Evolutionary conservation across 2,888 invertebrate species (phyloP).

Genomic region (Leptinotarsa haldemani): DNA sequence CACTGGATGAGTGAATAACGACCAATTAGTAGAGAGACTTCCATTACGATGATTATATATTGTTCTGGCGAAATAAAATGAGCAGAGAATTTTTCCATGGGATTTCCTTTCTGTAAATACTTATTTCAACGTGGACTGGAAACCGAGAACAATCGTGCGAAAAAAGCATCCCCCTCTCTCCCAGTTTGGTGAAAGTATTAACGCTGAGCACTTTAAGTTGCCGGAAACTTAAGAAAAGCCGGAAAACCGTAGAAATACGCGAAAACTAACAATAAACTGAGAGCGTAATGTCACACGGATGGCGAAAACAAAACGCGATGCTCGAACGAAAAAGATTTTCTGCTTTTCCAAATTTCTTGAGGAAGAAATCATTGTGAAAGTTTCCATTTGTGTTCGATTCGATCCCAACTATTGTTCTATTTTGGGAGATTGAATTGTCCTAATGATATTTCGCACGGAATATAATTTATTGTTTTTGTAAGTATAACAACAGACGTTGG

Average conservation of each 20-base stretch:
- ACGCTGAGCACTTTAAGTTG: constrained; percentile 50
- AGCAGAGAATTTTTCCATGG: too few relatives aligned
- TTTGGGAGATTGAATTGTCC: background rate
- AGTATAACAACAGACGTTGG: background rate
- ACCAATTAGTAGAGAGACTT: too few relatives aligned
- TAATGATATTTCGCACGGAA: background rate
- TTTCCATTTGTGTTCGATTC: constrained; percentile 23
- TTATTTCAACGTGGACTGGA: constrained; percentile 1
- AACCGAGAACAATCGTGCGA: constrained; percentile 41
- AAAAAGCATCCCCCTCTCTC: constrained; percentile 44
- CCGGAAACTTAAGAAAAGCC: constrained; percentile 54
- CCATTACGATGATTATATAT: too few relatives aligned
- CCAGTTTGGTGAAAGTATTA: constrained; percentile 51
- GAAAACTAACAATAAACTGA: constrained; percentile 58
- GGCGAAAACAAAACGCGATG: constrained; percentile 51
- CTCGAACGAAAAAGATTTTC: constrained; percentile 49
- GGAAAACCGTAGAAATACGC: constrained; percentile 53
- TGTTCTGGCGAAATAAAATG: too few relatives aligned
- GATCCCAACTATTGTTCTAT: background rate
- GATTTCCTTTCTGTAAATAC: background rate
- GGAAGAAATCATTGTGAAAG: constrained; percentile 11
- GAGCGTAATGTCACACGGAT: constrained; percentile 53
- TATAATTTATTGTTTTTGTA: background rate
- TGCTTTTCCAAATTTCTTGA: constrained; percentile 1
- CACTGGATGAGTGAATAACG: too few relatives aligned